phyloP scores from a whole-genome alignment of 2,888 invertebrate species.

The Aethes cnicana region DNA sequence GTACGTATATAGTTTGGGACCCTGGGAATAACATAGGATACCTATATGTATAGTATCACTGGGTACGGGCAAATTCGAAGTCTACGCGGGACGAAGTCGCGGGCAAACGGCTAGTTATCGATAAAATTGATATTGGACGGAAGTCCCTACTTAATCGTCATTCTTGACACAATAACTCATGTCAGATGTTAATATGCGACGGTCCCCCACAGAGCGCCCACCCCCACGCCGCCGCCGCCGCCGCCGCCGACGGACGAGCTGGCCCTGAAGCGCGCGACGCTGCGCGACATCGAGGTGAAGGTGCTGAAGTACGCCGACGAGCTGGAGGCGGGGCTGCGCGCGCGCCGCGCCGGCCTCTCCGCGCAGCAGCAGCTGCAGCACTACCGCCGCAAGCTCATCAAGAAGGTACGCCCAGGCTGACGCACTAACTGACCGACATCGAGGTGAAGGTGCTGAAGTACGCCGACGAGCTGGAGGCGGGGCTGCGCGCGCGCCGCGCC shows the following conservation, averaged over 20 bases:
- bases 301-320: conserved; percentile 98
- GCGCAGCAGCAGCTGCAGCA: conserved; percentile 93
- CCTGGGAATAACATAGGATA: too few species aligned
- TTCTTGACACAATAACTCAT: too few species aligned
- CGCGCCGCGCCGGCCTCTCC: conserved; percentile 87
- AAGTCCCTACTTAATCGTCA: too few species aligned
- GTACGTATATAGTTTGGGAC: too few species aligned
- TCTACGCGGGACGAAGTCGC: too few species aligned
- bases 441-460: conserved; percentile 97
- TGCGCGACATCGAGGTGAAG: conserved; percentile 97
- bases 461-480: conserved; percentile 97
- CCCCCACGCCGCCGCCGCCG: conserved; percentile 61
- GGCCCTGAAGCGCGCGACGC: conserved; percentile 85
- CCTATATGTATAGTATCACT: too few species aligned
- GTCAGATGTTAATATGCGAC: too few species aligned
- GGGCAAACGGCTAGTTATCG: too few species aligned
- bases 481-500: conserved; percentile 86
- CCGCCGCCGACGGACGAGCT: conserved; percentile 45
- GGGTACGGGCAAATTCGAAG: too few species aligned
- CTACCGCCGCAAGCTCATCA: conserved; percentile 93
- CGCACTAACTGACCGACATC: conserved; percentile 95
- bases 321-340: conserved; percentile 91
- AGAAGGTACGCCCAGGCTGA: too few species aligned
- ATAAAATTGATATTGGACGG: too few species aligned
- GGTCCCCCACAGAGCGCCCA: too few species aligned